A percentile compares a stretch with the other conserved stretches of the same genome.
These are phyloP conservation scores for Thalpophila matura DNA, from an alignment of 2,888 invertebrate species.

Conservation along the genomic window DNA sequence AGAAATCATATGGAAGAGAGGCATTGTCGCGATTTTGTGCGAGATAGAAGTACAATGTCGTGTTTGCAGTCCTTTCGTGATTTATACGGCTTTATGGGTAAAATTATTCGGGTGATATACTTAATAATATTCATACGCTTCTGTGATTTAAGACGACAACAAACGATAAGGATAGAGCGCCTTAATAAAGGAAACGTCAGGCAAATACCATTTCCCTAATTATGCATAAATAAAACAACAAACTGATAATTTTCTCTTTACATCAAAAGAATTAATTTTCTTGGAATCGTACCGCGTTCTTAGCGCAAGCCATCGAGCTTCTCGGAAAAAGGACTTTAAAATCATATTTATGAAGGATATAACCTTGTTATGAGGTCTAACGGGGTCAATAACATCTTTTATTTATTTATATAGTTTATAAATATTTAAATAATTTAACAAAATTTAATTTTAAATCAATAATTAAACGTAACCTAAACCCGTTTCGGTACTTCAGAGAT, in stretches of 20 bases:
- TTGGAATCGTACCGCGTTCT: constrained; percentile 50
- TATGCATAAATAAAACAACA: constrained; percentile 34
- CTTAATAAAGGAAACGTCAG: constrained; percentile 2
- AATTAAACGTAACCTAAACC: not conserved
- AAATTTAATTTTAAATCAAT: not conserved
- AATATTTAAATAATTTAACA: not conserved
- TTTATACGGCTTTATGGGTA: constrained; percentile 10
- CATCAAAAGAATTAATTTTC: constrained; percentile 63
- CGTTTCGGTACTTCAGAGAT: not conserved
- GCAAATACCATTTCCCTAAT: constrained; percentile 36
- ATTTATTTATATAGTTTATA: not conserved
- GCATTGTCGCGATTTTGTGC: constrained; percentile 24
- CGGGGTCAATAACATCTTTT: not conserved
- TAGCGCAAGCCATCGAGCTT: constrained; percentile 48
- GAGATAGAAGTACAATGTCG: constrained; percentile 20
- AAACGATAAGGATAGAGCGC: not conserved
- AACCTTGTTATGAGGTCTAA: constrained; percentile 65
- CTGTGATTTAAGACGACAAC: constrained; percentile 15
- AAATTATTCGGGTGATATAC: constrained; percentile 14
- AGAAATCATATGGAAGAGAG: constrained; percentile 34
- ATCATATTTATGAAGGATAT: constrained; percentile 62
- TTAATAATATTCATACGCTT: constrained; percentile 6
- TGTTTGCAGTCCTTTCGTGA: constrained; percentile 25
- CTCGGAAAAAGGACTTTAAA: constrained; percentile 69
- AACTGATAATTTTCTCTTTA: constrained; percentile 45